These are phyloP conservation scores for Pipistrellus nathusii DNA, from an alignment of 2,797 vertebrate species.

Conservation along the genomic window DNA sequence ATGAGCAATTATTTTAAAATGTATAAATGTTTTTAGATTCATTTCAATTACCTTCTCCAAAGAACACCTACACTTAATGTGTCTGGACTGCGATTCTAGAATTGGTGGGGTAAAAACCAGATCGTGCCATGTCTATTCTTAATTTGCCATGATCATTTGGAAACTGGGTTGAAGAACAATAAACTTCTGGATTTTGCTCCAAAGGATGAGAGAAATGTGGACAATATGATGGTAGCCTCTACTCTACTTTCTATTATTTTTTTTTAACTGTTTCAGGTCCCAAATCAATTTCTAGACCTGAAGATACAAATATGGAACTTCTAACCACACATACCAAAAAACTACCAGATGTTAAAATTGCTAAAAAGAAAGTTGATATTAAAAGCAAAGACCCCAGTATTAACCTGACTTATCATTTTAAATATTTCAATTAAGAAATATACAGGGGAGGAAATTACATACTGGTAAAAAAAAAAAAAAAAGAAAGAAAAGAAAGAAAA, in stretches of 20 bases:
- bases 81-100: not conserved
- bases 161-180: not conserved
- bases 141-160: not conserved
- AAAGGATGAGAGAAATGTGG: not conserved
- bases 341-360: not conserved
- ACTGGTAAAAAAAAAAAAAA: constrained; percentile 17
- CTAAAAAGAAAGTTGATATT: constrained; percentile 9
- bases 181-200: not conserved
- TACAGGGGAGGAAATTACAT: constrained; percentile 2
- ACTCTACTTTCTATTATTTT: not conserved
- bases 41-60: not conserved
- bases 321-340: constrained; percentile 13
- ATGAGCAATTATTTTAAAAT: constrained; percentile 47
- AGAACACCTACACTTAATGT: not conserved
- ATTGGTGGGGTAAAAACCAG: not conserved
- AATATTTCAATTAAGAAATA: constrained; percentile 48
- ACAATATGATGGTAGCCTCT: not conserved
- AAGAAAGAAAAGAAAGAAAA: not conserved
- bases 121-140: not conserved
- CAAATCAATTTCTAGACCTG: constrained; percentile 30
- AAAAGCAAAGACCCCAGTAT: constrained; percentile 26
- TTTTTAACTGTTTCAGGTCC: not conserved
- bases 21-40: not conserved
- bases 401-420: constrained; percentile 21
- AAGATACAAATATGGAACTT: constrained; percentile 32